Percentiles rank a stretch among this genome's conserved stretches.
Conservation (phyloP, 92 coral and sea anemone species). For the Actinernus sp. region DNA sequence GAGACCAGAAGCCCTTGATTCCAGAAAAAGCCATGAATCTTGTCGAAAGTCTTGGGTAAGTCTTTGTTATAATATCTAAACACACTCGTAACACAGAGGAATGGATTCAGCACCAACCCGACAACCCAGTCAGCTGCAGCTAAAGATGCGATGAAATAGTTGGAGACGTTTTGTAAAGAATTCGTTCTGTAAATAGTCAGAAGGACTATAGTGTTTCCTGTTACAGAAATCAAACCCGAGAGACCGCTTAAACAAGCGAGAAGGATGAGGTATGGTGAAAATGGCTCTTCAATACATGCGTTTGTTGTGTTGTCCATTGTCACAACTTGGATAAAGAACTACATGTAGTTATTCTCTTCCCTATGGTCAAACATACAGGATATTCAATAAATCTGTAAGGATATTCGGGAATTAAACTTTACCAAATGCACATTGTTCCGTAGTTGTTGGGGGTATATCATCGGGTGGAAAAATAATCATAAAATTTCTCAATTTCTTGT, state of each 20-base stretch:
- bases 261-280: constrained; percentile 26
- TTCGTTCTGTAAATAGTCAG: constrained; percentile 50
- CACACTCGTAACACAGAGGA: constrained; percentile 14
- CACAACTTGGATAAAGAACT: too few relatives aligned
- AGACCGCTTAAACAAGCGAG: constrained; percentile 45
- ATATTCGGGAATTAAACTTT: too few relatives aligned
- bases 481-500: too few relatives aligned
- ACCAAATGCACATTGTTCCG: too few relatives aligned
- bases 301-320: too few relatives aligned
- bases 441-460: too few relatives aligned
- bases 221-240: constrained; percentile 57
- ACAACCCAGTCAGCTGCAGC: constrained; percentile 71
- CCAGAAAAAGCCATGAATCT: constrained; percentile 52
- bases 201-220: constrained; percentile 65
- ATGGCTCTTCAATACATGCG: too few relatives aligned
- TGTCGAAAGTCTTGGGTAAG: constrained; percentile 26
- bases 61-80: constrained; percentile 53
- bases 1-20: constrained; percentile 48
- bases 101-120: constrained; percentile 70
- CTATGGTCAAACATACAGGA: too few relatives aligned
- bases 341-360: too few relatives aligned
- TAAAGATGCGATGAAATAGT: constrained; percentile 62
- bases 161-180: constrained; percentile 60
- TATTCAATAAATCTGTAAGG: too few relatives aligned
- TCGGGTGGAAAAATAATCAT: too few relatives aligned